These are phyloP conservation scores for Heteropelma amictum DNA, from an alignment of 2,888 invertebrate genomes.

Conservation along the genomic window DNA sequence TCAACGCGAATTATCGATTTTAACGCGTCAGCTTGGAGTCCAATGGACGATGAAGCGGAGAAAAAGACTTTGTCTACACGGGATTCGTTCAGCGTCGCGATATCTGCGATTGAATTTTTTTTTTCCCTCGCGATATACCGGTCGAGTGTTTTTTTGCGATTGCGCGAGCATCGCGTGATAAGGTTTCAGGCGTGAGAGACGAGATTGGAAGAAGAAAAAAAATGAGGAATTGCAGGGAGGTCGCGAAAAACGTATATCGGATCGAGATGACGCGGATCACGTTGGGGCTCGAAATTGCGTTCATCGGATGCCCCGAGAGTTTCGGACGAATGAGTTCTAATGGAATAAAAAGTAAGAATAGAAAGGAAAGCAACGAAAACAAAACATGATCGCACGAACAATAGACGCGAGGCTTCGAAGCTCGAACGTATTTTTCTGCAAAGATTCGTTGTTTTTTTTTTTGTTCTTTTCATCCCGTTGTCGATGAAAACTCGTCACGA, in stretches of 20 bases:
- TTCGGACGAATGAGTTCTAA: too few relatives aligned
- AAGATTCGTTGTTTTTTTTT: too few relatives aligned
- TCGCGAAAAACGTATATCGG: background rate
- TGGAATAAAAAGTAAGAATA: too few relatives aligned
- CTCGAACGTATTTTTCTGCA: background rate
- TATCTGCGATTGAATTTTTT: background rate
- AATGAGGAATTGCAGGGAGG: background rate
- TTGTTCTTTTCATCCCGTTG: too few relatives aligned
- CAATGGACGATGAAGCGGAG: background rate
- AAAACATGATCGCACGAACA: too few relatives aligned
- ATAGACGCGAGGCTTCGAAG: too few relatives aligned
- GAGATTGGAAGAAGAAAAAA: background rate
- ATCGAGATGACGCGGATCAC: background rate
- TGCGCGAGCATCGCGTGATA: conserved; percentile 19
- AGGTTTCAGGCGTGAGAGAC: background rate
- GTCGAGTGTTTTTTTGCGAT: conserved; percentile 21
- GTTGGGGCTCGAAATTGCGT: background rate
- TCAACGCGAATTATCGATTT: too few relatives aligned
- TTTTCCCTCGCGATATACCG: background rate
- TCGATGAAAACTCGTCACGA: too few relatives aligned
- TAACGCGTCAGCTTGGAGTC: background rate
- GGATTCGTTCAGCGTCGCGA: background rate
- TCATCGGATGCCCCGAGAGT: background rate
- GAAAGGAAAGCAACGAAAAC: too few relatives aligned
- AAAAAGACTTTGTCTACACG: background rate